Evolutionary conservation across 2,888 invertebrate species (phyloP).

Genomic region (Epinotia nisella): DNA sequence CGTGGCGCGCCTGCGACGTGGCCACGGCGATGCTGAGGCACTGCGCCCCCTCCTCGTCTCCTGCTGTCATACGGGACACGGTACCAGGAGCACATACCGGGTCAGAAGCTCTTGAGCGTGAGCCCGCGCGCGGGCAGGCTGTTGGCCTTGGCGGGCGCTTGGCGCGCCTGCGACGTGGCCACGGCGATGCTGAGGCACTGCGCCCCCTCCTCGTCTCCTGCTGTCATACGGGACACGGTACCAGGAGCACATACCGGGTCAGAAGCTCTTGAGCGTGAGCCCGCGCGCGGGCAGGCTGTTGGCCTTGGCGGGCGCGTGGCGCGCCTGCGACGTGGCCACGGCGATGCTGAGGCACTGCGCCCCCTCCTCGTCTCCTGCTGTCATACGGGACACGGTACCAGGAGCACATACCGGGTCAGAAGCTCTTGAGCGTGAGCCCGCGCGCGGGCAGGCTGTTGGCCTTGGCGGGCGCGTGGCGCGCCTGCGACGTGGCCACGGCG

Average conservation of each 20-base stretch:
- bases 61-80: neutral
- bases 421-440: constrained; percentile 80
- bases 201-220: constrained; percentile 98
- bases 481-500: constrained; percentile 94
- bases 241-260: constrained; percentile 38
- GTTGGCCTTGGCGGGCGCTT: constrained; percentile 81
- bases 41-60: constrained; percentile 84
- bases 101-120: constrained; percentile 77
- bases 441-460: constrained; percentile 80
- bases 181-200: constrained; percentile 97
- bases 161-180: constrained; percentile 91
- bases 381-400: neutral
- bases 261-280: constrained; percentile 80
- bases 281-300: constrained; percentile 81
- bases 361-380: constrained; percentile 97
- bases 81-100: constrained; percentile 11
- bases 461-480: constrained; percentile 83
- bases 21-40: constrained; percentile 97
- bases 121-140: constrained; percentile 79
- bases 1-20: constrained; percentile 87
- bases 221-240: constrained; percentile 57
- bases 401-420: constrained; percentile 53
- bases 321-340: constrained; percentile 93
- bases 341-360: constrained; percentile 97
- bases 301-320: constrained; percentile 82